Percentiles rank a stretch among this genome's conserved stretches.
Conservation (phyloP, 2,797 vertebrate species). For the Fringilla coelebs region DNA sequence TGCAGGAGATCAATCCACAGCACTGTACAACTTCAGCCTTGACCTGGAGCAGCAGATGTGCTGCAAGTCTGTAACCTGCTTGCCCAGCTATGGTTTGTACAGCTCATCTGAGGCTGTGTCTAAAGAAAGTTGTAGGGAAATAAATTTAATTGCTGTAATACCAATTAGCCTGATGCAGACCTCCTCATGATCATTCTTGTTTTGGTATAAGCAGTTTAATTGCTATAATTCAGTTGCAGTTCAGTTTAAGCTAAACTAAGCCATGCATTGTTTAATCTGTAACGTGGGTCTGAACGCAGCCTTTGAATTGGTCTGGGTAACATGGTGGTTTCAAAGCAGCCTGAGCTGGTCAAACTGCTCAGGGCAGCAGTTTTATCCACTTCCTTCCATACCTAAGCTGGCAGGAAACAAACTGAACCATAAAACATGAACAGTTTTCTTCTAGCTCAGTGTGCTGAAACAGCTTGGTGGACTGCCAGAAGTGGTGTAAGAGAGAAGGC, state of each 20-base stretch:
- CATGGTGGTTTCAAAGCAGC: constrained; percentile 18
- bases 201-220: constrained; percentile 3
- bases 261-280: neutral
- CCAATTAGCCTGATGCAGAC: neutral
- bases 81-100: neutral
- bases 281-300: neutral
- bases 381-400: constrained; percentile 4
- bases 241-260: neutral
- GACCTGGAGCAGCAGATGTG: neutral
- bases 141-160: neutral
- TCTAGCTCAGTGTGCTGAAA: neutral
- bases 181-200: neutral
- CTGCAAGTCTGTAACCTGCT: neutral
- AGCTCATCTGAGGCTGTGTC: neutral
- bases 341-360: constrained; percentile 9
- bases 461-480: constrained; percentile 9
- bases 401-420: constrained; percentile 20
- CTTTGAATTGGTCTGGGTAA: neutral
- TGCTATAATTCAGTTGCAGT: neutral
- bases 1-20: neutral
- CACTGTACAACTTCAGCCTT: neutral
- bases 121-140: neutral
- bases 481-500: neutral
- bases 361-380: neutral
- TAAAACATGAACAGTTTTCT: constrained; percentile 12